Evolutionary conservation across 2,888 invertebrate species (phyloP), one percentile per base, ranked within the genome.

Genomic region (Agrotis ipsilon): DNA sequence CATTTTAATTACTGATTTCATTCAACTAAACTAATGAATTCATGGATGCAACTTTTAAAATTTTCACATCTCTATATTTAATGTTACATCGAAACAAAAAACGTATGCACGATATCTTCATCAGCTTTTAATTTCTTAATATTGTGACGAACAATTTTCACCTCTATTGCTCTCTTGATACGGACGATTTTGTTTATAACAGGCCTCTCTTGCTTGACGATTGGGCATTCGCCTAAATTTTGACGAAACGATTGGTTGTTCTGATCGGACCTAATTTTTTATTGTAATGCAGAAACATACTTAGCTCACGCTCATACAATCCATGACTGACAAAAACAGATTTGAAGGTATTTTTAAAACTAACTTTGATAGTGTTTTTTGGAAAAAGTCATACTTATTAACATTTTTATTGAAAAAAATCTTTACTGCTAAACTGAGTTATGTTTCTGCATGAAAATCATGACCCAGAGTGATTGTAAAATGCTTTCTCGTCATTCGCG

Each of bases 91-190:
- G 67, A 85, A 82, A 68, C 60, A 59, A 75, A 70, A 39, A 78
- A 65, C 68, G 58, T 59, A 74, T 80, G 75, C 77, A 73, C 72
- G 67, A 77, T 68, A 67, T 48, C 74, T 73, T 75, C 75, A 69
- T 63, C 80, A 66, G 77, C 69, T 76, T 68, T 48, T 62, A 74
- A 70, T 64, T 75, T 82, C 66, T 60, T 67, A 71, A 81, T 78
- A 74, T 78, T 79, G 69, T 78, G 72, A 78, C 76, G 60, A 79
- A 70, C 78, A 74, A 83, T 75, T 82, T 72, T 83, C 81, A 82
- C 75, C 82, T 82, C 68, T 80, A 84, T 86, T 86, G 90, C 91
- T 91, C 91, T 91, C 91, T 91, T 80, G 72, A 71, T 83, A 81
- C 68, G 73, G 73, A 81, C 75, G 64, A 78, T 84, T 84, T 77